A percentile compares a stretch with the other conserved stretches of the same genome.
Evolutionary conservation across 2,113 vertebrate species (phyloP).

Genomic region (Oryzias celebensis): DNA sequence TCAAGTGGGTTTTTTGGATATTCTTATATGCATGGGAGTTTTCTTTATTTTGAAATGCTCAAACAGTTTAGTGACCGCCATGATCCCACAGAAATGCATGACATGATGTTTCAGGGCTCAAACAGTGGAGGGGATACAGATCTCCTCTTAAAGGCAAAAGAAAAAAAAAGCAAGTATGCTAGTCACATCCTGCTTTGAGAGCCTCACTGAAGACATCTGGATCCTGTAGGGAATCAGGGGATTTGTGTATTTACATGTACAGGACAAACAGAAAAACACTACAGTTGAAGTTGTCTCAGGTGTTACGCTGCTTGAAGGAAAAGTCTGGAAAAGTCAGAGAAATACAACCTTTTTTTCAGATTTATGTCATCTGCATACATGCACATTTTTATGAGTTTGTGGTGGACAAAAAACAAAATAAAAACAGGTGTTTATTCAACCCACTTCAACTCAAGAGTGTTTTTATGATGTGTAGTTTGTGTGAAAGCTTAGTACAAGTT

Average conservation of each 20-base stretch:
- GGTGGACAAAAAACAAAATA: too few species aligned
- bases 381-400: too few species aligned
- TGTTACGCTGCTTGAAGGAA: not conserved
- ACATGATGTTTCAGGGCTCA: not conserved
- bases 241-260: conserved; percentile 35
- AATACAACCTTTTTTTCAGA: too few species aligned
- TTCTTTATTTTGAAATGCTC: conserved; percentile 8
- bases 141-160: not conserved
- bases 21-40: not conserved
- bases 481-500: too few species aligned
- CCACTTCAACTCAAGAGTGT: too few species aligned
- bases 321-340: too few species aligned
- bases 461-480: too few species aligned
- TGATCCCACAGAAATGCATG: not conserved
- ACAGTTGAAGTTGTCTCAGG: conserved; percentile 11
- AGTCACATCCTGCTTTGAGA: conserved; percentile 61
- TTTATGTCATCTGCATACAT: too few species aligned
- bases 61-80: conserved; percentile 5
- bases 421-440: too few species aligned
- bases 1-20: conserved; percentile 40
- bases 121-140: not conserved
- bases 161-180: conserved; percentile 30
- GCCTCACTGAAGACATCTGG: conserved; percentile 60
- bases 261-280: conserved; percentile 6
- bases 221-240: conserved; percentile 20